A percentile compares a stretch with the other conserved stretches of the same genome.
Conservation (phyloP, 1,140 invertebrate genomes). For the Lordiphosa mommai region DNA sequence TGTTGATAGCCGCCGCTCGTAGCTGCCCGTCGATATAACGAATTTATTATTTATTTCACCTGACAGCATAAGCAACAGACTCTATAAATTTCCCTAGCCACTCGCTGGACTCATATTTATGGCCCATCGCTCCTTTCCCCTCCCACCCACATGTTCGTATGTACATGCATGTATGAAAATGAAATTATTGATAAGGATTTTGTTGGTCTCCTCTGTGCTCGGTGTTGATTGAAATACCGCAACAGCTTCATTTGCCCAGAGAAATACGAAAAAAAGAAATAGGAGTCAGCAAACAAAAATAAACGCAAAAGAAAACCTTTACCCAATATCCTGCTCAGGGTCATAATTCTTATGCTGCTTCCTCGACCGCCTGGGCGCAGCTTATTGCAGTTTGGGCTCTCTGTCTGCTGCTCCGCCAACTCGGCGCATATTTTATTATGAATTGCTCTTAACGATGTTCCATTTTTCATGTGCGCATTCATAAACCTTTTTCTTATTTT, state of each 20-base stretch:
- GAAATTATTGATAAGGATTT: constrained; percentile 67
- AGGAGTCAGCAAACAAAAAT: constrained; percentile 42
- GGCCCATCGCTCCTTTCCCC: constrained; percentile 12
- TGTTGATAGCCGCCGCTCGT: constrained; percentile 45
- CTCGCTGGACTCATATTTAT: constrained; percentile 56
- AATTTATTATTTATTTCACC: constrained; percentile 80
- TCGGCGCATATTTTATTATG: constrained; percentile 74
- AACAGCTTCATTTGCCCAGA: constrained; percentile 60
- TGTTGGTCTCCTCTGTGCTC: constrained; percentile 10
- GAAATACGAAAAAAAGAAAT: constrained; percentile 14
- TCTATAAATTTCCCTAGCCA: constrained; percentile 78
- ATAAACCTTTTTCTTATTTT: constrained; percentile 70
- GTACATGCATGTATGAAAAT: constrained; percentile 55
- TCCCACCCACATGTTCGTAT: constrained; percentile 1
- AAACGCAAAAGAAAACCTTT: constrained; percentile 49
- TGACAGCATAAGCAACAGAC: constrained; percentile 74
- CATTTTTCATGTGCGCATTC: constrained; percentile 79
- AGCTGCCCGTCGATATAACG: constrained; percentile 58
- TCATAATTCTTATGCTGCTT: constrained; percentile 66
- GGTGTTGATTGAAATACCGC: constrained; percentile 61
- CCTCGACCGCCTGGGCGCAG: constrained; percentile 48
- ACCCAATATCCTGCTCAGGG: constrained; percentile 75
- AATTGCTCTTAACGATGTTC: constrained; percentile 79
- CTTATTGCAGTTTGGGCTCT: constrained; percentile 32
- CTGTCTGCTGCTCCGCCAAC: constrained; percentile 5